Conservation (phyloP, 2,113 vertebrate species). For the Ceuthmochares aereus region DNA sequence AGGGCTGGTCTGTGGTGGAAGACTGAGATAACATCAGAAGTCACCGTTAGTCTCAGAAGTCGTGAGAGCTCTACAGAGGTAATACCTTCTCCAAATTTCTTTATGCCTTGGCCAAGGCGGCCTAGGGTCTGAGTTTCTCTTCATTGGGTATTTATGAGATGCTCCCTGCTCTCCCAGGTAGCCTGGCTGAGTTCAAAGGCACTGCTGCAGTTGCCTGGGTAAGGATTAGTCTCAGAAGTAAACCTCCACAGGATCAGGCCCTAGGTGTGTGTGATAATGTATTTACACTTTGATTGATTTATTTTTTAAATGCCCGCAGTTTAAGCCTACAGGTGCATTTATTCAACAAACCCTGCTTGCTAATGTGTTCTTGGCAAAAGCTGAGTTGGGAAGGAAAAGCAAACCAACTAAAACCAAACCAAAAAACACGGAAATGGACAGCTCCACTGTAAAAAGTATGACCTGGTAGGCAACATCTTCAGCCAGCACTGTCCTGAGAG, state of each 20-base stretch:
- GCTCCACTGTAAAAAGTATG: neutral
- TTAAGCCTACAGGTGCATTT: neutral
- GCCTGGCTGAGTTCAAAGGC: constrained; percentile 59
- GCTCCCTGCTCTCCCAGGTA: neutral
- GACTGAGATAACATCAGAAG: neutral
- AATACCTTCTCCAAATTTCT: neutral
- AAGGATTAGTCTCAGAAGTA: neutral
- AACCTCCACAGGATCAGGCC: neutral
- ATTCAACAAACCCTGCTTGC: neutral
- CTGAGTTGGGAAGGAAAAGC: neutral
- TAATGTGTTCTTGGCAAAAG: neutral
- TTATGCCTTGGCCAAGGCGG: neutral
- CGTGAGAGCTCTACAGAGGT: neutral
- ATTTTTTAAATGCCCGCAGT: neutral
- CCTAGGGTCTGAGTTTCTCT: neutral
- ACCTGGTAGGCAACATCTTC: neutral
- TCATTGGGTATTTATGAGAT: constrained; percentile 23
- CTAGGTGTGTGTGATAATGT: constrained; percentile 12
- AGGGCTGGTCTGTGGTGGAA: neutral
- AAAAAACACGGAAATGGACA: neutral
- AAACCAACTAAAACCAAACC: neutral
- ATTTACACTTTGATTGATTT: constrained; percentile 29
- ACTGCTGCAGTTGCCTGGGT: neutral
- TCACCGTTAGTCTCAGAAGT: neutral
- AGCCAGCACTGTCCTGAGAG: neutral